A percentile compares a stretch with the other conserved stretches of the same genome.
Conservation (phyloP, 2,888 invertebrate genomes). For the Tetranychus truncatus region DNA sequence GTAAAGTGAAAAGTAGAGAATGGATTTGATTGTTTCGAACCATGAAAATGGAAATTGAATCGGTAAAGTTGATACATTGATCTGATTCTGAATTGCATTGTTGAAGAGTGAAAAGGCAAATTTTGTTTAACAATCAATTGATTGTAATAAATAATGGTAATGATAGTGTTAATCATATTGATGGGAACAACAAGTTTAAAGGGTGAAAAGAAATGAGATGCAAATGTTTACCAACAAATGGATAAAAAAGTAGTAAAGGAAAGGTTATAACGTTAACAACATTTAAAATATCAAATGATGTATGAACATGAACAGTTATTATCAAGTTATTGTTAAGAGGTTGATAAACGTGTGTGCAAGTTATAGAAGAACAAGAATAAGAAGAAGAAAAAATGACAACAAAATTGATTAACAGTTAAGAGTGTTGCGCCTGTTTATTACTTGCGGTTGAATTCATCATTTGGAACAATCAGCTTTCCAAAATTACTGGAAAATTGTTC, state of each 20-base stretch:
- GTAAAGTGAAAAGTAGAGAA: too few relatives aligned
- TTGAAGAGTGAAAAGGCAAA: too few relatives aligned
- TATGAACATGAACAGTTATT: background rate
- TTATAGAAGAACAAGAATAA: background rate
- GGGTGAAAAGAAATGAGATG: too few relatives aligned
- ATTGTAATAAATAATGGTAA: background rate
- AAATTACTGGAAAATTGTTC: background rate
- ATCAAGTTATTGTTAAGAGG: background rate
- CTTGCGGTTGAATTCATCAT: background rate
- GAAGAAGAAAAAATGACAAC: background rate
- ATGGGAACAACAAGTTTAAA: too few relatives aligned
- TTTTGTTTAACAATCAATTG: background rate
- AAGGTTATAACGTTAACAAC: background rate
- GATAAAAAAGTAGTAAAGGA: too few relatives aligned
- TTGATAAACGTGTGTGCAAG: background rate
- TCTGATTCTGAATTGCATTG: too few relatives aligned
- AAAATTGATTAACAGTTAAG: background rate
- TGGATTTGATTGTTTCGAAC: too few relatives aligned
- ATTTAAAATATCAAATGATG: background rate
- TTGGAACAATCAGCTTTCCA: background rate
- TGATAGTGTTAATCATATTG: background rate
- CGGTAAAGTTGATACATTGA: background rate
- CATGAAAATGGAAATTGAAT: slow-evolving; percentile 3
- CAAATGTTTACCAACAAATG: too few relatives aligned
- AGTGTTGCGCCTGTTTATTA: background rate